phyloP scores from a whole-genome alignment of 2,888 invertebrate genomes.

The Graphium colonna region DNA sequence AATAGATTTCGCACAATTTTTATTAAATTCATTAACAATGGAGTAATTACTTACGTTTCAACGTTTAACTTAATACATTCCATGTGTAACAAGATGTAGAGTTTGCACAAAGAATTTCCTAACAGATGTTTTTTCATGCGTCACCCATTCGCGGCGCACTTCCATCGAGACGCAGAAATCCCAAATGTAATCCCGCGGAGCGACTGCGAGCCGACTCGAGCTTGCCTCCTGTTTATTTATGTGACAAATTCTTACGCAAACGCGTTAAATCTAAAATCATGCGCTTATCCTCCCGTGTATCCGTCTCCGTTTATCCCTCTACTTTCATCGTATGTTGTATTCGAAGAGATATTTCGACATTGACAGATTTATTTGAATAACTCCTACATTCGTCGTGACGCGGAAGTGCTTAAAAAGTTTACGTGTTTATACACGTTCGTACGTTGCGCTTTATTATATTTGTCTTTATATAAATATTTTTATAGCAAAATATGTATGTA shows the following conservation, averaged over 20 bases:
- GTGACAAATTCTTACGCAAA: constrained; percentile 74
- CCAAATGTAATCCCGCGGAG: constrained; percentile 71
- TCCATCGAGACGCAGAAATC: constrained; percentile 56
- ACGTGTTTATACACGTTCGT: no score
- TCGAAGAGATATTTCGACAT: not conserved
- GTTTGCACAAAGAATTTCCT: constrained; percentile 56
- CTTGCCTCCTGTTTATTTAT: constrained; percentile 74
- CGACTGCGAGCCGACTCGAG: constrained; percentile 67
- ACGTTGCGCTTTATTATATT: no score
- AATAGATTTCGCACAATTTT: not conserved
- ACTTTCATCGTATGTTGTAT: constrained; percentile 21
- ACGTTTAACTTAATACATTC: not conserved
- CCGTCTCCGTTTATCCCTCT: constrained; percentile 36
- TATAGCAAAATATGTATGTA: no score
- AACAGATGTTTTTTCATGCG: constrained; percentile 76
- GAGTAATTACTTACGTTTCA: not conserved
- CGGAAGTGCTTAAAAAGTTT: not conserved
- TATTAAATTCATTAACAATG: not conserved
- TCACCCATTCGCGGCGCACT: constrained; percentile 42
- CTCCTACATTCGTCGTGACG: not conserved
- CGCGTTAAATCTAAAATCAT: constrained; percentile 63
- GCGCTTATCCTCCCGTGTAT: constrained; percentile 49
- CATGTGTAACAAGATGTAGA: constrained; percentile 30
- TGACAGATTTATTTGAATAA: not conserved
- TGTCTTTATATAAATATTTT: no score